These are phyloP conservation scores for Vireo griseus DNA, from an alignment of 2,797 vertebrate species.

Conservation along the genomic window DNA sequence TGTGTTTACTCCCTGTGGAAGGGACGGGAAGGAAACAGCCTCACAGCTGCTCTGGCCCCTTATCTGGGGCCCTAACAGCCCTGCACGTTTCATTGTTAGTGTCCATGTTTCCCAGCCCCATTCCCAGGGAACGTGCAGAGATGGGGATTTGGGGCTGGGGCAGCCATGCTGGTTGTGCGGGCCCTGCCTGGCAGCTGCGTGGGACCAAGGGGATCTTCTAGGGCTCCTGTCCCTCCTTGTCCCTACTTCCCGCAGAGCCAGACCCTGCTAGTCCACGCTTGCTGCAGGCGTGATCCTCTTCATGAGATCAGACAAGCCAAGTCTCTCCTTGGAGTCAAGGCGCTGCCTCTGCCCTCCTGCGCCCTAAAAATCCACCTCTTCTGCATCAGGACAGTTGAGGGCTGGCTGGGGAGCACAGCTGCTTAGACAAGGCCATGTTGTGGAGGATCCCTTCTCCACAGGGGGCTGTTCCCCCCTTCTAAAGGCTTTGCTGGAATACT, in stretches of 20 bases:
- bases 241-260: fast-evolving
- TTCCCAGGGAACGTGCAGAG: background rate
- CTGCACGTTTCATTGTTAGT: constrained; percentile 22
- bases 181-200: background rate
- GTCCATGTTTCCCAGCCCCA: background rate
- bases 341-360: background rate
- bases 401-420: background rate
- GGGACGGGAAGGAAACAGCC: constrained; percentile 52
- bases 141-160: background rate
- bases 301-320: too few species aligned
- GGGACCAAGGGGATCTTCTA: background rate
- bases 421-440: fast-evolving
- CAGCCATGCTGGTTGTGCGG: fast-evolving
- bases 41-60: background rate
- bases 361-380: background rate
- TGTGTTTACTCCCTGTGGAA: constrained; percentile 41
- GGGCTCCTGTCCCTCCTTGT: background rate
- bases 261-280: fast-evolving
- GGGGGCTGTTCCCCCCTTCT: background rate
- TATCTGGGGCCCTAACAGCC: constrained; percentile 18
- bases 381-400: fast-evolving
- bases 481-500: background rate
- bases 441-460: background rate
- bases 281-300: background rate
- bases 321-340: background rate